Conservation (phyloP, 1,140 invertebrate species). For the Wiebesia pumilae region DNA sequence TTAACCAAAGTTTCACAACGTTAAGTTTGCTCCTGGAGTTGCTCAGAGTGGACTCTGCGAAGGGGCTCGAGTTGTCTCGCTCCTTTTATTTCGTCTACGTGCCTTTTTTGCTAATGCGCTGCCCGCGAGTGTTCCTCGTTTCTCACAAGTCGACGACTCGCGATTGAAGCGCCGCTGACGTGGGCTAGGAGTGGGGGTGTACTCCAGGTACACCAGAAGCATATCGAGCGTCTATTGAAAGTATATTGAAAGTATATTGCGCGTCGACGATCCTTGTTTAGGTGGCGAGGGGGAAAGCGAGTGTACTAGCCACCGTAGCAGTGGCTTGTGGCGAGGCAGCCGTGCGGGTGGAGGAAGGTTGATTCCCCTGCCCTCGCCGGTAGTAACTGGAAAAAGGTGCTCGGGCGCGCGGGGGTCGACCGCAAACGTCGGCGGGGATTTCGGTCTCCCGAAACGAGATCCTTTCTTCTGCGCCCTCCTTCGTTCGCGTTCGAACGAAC, state of each 20-base stretch:
- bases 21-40: background rate
- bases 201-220: no score
- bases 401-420: slow-evolving; percentile 2
- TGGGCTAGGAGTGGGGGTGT: no score
- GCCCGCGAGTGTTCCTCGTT: background rate
- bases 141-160: background rate
- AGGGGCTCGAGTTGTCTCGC: background rate
- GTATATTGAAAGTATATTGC: background rate
- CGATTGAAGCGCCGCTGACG: no score
- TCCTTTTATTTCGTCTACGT: background rate
- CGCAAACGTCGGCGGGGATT: background rate
- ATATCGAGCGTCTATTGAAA: no score
- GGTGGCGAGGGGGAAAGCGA: no score
- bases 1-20: background rate
- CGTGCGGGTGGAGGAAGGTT: background rate
- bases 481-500: slow-evolving; percentile 1
- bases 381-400: slow-evolving; percentile 19
- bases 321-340: background rate
- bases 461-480: slow-evolving; percentile 8
- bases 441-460: slow-evolving; percentile 4
- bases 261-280: background rate
- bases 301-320: background rate
- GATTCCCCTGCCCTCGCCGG: background rate
- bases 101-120: background rate
- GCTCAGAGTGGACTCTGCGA: background rate